A percentile compares a stretch with the other conserved stretches of the same genome.
phyloP scores from a whole-genome alignment of 2,888 invertebrate species.

The Ectemnius continuus region DNA sequence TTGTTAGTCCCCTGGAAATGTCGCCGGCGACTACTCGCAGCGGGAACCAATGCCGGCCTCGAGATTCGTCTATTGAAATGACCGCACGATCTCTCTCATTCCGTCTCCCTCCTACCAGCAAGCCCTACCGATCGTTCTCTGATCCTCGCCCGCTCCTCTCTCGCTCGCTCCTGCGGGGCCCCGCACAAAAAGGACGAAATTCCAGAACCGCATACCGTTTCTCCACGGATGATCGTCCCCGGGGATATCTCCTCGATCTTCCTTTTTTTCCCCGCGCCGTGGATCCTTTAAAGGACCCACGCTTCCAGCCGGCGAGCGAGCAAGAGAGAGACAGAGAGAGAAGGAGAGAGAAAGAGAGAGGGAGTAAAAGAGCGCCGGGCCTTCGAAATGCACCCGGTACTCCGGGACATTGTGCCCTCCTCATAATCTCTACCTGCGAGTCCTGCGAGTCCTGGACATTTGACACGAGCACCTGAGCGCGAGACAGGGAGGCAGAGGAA shows the following conservation, averaged over 20 bases:
- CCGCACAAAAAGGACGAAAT: constrained; percentile 60
- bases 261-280: constrained; percentile 24
- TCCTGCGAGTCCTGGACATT: constrained; percentile 42
- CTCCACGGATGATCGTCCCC: constrained; percentile 55
- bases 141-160: too few species aligned
- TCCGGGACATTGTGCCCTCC: constrained; percentile 50
- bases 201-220: constrained; percentile 65
- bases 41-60: constrained; percentile 59
- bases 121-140: too few species aligned
- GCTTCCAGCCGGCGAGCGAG: constrained; percentile 20
- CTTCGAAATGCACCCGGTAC: constrained; percentile 40
- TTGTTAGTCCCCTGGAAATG: constrained; percentile 54
- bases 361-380: constrained; percentile 27
- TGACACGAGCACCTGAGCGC: constrained; percentile 50
- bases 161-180: background rate
- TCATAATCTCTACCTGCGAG: constrained; percentile 59
- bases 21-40: constrained; percentile 66
- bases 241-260: constrained; percentile 53
- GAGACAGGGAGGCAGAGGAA: background rate
- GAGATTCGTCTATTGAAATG: constrained; percentile 65
- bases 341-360: too few species aligned
- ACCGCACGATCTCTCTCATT: constrained; percentile 27
- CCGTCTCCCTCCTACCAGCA: too few species aligned
- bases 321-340: too few species aligned
- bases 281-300: constrained; percentile 46